A percentile compares a stretch with the other conserved stretches of the same genome.
Conservation (phyloP, 1,140 invertebrate species). For the Vollenhovia emeryi region DNA sequence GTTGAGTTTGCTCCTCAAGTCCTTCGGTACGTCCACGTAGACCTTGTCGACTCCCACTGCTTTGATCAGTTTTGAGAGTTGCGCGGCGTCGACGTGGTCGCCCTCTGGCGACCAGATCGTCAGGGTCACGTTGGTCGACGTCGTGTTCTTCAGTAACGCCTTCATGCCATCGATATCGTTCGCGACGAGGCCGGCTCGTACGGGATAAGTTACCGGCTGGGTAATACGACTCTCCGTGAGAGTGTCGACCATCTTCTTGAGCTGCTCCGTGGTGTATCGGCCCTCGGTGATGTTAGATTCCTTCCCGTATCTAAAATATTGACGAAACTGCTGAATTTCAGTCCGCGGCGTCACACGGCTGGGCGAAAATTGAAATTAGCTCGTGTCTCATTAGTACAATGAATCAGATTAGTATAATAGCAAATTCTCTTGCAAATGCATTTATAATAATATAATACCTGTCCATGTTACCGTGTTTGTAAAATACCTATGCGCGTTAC, state of each 20-base stretch:
- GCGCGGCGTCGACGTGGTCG: slow-evolving; percentile 87
- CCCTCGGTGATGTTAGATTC: slow-evolving; percentile 83
- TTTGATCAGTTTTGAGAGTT: slow-evolving; percentile 87
- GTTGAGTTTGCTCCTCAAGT: slow-evolving; percentile 85
- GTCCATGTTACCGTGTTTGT: too few relatives aligned
- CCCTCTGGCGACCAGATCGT: slow-evolving; percentile 90
- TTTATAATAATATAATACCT: too few relatives aligned
- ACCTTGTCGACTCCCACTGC: slow-evolving; percentile 88
- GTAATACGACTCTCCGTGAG: slow-evolving; percentile 86
- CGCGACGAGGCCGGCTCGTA: slow-evolving; percentile 90
- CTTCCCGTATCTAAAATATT: slow-evolving; percentile 74
- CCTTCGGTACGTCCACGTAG: slow-evolving; percentile 90
- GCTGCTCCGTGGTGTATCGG: slow-evolving; percentile 89
- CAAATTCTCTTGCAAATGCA: background rate
- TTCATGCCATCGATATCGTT: slow-evolving; percentile 87
- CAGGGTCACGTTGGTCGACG: slow-evolving; percentile 84
- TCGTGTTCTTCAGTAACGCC: slow-evolving; percentile 84
- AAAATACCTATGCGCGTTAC: background rate
- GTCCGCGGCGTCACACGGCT: background rate
- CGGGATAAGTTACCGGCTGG: slow-evolving; percentile 92
- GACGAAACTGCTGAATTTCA: background rate
- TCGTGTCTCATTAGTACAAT: background rate
- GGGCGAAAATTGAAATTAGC: background rate
- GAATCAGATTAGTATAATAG: background rate
- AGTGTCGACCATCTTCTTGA: slow-evolving; percentile 90